Evolutionary conservation across 2,888 invertebrate genomes (phyloP).

Genomic region (Drosophila koepferae): DNA sequence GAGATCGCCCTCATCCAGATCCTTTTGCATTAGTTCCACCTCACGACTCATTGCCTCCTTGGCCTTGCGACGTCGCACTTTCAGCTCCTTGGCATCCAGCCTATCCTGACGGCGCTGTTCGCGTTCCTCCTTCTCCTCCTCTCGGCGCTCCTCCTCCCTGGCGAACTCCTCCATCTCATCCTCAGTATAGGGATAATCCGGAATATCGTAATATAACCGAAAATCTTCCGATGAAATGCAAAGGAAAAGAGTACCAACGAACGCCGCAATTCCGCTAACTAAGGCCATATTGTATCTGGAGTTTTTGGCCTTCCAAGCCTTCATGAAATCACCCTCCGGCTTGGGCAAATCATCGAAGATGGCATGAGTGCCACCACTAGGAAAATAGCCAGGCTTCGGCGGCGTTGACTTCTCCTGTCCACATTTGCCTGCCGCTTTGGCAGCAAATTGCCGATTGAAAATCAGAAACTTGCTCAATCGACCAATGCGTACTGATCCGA

Average conservation of each 20-base stretch:
- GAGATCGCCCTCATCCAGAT: conserved; percentile 57
- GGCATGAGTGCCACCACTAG: conserved; percentile 65
- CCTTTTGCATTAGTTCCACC: conserved; percentile 66
- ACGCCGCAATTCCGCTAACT: conserved; percentile 40
- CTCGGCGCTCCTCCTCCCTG: conserved; percentile 53
- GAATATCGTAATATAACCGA: conserved; percentile 25
- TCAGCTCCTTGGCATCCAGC: conserved; percentile 50
- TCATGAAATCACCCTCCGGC: conserved; percentile 58
- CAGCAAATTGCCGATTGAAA: conserved; percentile 31
- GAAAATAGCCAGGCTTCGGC: conserved; percentile 46
- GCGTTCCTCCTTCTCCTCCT: conserved; percentile 47
- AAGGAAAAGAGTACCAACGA: conserved; percentile 38
- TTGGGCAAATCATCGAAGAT: conserved; percentile 56
- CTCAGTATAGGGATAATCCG: conserved; percentile 67
- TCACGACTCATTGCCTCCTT: conserved; percentile 61
- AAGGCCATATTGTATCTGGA: conserved; percentile 57
- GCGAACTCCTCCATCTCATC: conserved; percentile 62
- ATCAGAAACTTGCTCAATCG: conserved; percentile 21
- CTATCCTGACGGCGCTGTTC: conserved; percentile 43
- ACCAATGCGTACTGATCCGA: conserved; percentile 20
- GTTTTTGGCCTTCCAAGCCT: conserved; percentile 56
- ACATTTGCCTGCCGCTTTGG: conserved; percentile 33
- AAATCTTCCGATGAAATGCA: conserved; percentile 2
- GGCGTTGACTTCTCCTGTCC: not conserved
- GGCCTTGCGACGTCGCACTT: conserved; percentile 61